Evolutionary conservation across 2,797 vertebrate genomes (phyloP), one percentile per base, ranked within the genome.

Genomic region (Tragopan temminckii): DNA sequence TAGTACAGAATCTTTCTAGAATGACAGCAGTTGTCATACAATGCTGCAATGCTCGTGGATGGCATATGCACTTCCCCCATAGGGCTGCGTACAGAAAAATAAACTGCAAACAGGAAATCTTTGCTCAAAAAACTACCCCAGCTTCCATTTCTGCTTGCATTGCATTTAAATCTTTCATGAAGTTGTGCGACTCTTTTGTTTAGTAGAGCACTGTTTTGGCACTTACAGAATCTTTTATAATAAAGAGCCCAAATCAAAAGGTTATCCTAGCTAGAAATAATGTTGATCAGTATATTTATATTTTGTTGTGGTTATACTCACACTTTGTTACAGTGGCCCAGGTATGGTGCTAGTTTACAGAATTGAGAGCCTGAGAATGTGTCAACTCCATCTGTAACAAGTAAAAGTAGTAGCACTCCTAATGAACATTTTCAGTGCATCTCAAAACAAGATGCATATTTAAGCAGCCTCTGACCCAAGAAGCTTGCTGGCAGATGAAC

Each of bases 331-430:
- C 6, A 17, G 50, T 1, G 7, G 59, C 57, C 48, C 45, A 50
- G 48, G 27, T 58, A 52, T 77, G 23, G 18, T 84, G 43, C 21
- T 64, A 2, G 27, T 46, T 75, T 58, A 11, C 48, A 35, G 31
- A 75, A 64, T 36, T 16, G 40, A 87, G 46, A 50, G 23, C 35
- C 93, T 91, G 57, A 79, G 85, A 88, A 72, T 8, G 27, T 13
- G n/a, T 15, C 27, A 55, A 1, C 86, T 82, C 31, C 58, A 55
- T 40, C n/a, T 55, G 13, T 35, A 85, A 62, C 2, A 42, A 58
- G 16, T 67, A 55, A 36, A 78, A 62, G 29, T 12, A 6, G 24
- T 2, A 3, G 18, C 6, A 18, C 55, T 70, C 72, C 63, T 18
- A 9, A 0, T 69, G 13, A 62, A 40, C 59, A 20, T 29, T 62